These are phyloP conservation scores for Dicaeum eximium DNA, from an alignment of 2,113 vertebrate species.

Conservation along the genomic window DNA sequence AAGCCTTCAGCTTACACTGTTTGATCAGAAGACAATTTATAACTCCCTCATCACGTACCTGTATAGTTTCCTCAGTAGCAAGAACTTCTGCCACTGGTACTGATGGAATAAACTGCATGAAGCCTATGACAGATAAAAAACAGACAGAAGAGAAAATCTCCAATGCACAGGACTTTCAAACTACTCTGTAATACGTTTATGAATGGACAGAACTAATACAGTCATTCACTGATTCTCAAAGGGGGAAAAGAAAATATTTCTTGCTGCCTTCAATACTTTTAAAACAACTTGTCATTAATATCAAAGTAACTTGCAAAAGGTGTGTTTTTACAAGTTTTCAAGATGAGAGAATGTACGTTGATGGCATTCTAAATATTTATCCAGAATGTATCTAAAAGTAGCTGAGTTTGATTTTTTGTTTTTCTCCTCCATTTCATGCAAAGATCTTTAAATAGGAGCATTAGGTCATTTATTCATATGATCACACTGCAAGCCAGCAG, in stretches of 20 bases:
- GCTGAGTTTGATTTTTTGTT: neutral
- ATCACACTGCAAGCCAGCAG: neutral
- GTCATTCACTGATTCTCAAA: neutral
- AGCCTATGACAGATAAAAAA: slow-evolving; percentile 74
- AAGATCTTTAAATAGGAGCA: neutral
- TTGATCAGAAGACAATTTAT: neutral
- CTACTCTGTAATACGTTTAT: neutral
- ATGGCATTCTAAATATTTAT: neutral
- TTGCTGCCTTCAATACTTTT: neutral
- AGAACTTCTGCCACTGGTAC: slow-evolving; percentile 97
- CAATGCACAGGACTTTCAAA: neutral
- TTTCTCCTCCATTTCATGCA: neutral
- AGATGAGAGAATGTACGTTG: neutral
- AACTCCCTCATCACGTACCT: slow-evolving; percentile 68
- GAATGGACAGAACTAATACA: neutral
- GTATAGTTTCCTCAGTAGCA: slow-evolving; percentile 96
- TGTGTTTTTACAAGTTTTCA: neutral
- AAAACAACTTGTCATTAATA: neutral
- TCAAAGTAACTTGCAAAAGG: neutral
- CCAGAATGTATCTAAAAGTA: neutral
- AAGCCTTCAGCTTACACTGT: neutral
- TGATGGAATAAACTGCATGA: slow-evolving; percentile 99
- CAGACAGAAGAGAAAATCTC: neutral
- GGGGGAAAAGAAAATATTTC: neutral
- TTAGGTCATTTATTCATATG: neutral